Percentiles rank a stretch among this genome's conserved stretches.
phyloP scores from a whole-genome alignment of 2,113 vertebrate species.

The Pluvianellus socialis region DNA sequence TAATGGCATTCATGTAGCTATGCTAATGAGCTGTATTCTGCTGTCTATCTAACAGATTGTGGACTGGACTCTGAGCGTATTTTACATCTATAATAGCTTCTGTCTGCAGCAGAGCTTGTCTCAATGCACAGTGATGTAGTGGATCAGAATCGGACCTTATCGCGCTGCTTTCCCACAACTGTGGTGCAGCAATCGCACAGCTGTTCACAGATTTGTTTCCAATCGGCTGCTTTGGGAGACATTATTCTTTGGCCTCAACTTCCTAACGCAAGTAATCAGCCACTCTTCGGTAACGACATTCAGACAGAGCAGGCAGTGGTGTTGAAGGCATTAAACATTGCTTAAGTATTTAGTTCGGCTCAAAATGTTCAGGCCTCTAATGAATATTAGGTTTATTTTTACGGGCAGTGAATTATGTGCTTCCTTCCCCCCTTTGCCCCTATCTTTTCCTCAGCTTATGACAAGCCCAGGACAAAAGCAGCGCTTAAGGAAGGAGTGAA shows the following conservation, averaged over 20 bases:
- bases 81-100: background rate
- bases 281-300: background rate
- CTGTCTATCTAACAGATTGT: background rate
- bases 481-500: background rate
- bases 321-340: background rate
- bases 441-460: background rate
- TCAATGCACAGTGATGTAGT: background rate
- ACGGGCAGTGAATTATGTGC: background rate
- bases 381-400: background rate
- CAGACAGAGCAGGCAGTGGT: background rate
- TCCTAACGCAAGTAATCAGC: background rate
- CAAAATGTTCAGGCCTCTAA: background rate
- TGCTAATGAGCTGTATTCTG: background rate
- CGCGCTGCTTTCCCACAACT: background rate
- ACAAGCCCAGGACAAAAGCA: background rate
- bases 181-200: background rate
- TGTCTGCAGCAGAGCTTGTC: background rate
- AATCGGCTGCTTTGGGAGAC: background rate
- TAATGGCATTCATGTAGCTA: background rate
- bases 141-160: background rate
- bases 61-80: background rate
- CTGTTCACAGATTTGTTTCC: background rate
- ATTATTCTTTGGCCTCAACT: conserved; percentile 1
- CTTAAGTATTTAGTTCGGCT: background rate
- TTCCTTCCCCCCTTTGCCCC: background rate